A percentile compares a stretch with the other conserved stretches of the same genome.
These are phyloP conservation scores for Stegana nigrithorax DNA, from an alignment of 2,888 invertebrate species.

Conservation along the genomic window DNA sequence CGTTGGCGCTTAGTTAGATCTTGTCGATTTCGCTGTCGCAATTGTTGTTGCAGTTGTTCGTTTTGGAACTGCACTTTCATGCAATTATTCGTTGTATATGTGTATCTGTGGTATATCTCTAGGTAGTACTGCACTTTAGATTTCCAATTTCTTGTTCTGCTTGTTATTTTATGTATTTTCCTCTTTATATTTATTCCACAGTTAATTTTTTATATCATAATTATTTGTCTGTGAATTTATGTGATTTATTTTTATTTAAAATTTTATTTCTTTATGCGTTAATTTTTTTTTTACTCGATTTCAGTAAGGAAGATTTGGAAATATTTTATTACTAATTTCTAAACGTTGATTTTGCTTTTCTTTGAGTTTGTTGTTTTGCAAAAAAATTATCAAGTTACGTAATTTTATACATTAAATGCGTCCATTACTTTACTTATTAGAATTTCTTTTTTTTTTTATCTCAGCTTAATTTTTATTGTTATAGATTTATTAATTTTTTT, in stretches of 20 bases:
- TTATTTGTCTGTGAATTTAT: no score
- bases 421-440: slow-evolving; percentile 21
- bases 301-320: not conserved
- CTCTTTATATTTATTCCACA: not conserved
- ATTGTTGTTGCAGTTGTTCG: not conserved
- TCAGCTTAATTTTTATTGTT: no score
- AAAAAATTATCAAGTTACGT: slow-evolving; percentile 47
- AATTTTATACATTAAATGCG: slow-evolving; percentile 28
- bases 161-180: not conserved
- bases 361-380: slow-evolving; percentile 19
- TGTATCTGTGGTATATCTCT: not conserved
- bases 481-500: not conserved
- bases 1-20: slow-evolving; percentile 6
- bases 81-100: slow-evolving; percentile 10
- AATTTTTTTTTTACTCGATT: not conserved
- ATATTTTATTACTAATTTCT: no score
- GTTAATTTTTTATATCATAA: not conserved
- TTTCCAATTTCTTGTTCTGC: not conserved
- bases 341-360: not conserved
- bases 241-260: not conserved
- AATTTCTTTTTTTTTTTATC: slow-evolving; percentile 26
- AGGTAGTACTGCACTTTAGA: no score
- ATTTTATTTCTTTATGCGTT: not conserved
- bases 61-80: slow-evolving; percentile 11
- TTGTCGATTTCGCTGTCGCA: not conserved